Percentiles rank a stretch among this genome's conserved stretches.
Evolutionary conservation across 2,797 vertebrate species (phyloP).

Genomic region (Mus caroli): DNA sequence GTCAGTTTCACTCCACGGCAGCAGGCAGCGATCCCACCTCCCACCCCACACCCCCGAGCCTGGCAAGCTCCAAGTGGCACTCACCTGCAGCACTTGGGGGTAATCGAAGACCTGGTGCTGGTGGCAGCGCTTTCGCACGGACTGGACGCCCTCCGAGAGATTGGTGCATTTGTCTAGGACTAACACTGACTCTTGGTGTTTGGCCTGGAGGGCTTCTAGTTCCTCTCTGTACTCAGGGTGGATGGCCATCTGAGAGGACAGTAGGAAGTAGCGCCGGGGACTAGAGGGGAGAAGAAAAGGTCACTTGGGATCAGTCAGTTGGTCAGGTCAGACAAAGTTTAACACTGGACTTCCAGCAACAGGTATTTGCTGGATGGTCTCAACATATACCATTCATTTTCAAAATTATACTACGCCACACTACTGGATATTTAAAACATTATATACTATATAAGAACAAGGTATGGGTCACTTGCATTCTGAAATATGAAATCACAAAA

Average conservation of each 20-base stretch:
- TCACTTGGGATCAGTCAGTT: neutral
- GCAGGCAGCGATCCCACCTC: no score
- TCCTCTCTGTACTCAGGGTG: conserved; percentile 96
- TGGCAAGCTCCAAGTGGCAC: neutral
- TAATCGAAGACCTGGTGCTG: conserved; percentile 96
- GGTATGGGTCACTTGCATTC: neutral
- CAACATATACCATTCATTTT: neutral
- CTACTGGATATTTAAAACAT: conserved; percentile 23
- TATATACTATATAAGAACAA: neutral
- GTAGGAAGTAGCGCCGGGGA: conserved; percentile 94
- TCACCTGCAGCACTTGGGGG: conserved; percentile 97
- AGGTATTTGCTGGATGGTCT: neutral
- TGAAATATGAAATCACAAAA: neutral
- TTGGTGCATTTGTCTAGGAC: conserved; percentile 97
- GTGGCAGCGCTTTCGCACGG: conserved; percentile 94
- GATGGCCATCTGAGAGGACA: conserved; percentile 95
- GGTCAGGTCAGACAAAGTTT: neutral
- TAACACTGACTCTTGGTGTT: conserved; percentile 95
- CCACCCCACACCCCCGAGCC: no score
- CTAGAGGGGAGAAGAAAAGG: conserved; percentile 85
- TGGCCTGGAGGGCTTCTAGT: conserved; percentile 94
- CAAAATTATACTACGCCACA: neutral
- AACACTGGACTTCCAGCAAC: rapidly evolving
- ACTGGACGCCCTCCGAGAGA: conserved; percentile 93
- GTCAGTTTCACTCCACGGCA: neutral